These are phyloP conservation scores for Oreochromis mossambicus DNA, from an alignment of 2,797 vertebrate genomes.

Conservation along the genomic window DNA sequence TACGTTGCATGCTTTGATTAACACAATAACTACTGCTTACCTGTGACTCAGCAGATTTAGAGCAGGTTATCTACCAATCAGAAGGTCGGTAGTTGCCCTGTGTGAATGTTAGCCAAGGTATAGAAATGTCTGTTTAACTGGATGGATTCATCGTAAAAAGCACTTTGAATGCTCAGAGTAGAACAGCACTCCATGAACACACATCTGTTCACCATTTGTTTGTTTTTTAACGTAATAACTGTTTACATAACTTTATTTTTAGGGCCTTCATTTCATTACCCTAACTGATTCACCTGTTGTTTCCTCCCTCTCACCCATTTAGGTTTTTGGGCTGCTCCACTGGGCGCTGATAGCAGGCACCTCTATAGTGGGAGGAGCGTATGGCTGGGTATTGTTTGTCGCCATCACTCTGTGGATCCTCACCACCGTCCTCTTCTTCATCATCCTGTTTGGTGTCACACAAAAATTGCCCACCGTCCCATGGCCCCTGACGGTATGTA, in stretches of 20 bases:
- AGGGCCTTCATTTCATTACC: accelerated
- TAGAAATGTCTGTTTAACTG: accelerated
- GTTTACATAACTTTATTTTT: neutral
- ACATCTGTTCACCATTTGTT: neutral
- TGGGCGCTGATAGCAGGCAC: constrained; percentile 84
- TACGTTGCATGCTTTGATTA: neutral
- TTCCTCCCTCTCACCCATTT: neutral
- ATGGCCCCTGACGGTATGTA: constrained; percentile 83
- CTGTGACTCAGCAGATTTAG: neutral
- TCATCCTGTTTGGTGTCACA: constrained; percentile 76
- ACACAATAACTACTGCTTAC: neutral
- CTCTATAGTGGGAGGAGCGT: constrained; percentile 38
- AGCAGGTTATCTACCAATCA: neutral
- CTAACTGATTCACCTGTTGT: neutral
- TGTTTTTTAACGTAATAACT: neutral
- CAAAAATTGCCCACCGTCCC: constrained; percentile 72
- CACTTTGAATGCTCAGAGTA: neutral
- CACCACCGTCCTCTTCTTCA: constrained; percentile 79
- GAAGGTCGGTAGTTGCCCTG: accelerated
- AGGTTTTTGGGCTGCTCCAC: constrained; percentile 86
- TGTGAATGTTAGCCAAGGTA: neutral
- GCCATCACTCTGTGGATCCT: constrained; percentile 86
- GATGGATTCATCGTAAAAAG: neutral
- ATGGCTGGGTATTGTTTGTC: constrained; percentile 93
- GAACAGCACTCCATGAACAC: neutral